Evolutionary conservation across 2,888 invertebrate genomes (phyloP), one percentile per base, ranked within the genome.

Genomic region (Zelleria hepariella): DNA sequence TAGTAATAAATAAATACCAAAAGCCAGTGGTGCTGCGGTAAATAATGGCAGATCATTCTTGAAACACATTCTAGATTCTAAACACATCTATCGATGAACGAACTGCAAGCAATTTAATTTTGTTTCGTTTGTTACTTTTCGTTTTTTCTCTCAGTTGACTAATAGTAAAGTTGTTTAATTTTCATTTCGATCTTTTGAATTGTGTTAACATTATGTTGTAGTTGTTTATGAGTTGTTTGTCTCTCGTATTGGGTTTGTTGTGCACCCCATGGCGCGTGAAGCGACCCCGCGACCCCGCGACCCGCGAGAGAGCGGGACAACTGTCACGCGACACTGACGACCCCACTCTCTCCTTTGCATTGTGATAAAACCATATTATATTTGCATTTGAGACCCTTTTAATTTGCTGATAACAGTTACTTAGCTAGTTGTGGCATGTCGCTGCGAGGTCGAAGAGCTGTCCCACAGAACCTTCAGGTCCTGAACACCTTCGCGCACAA

Each of bases 171-270:
- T 51, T 49, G 49, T 18, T 51, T 51, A 7, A 21, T 51, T 26
- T 55, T 55, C 26, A 8, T 18, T 55, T 26, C 26, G 55, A 55
- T 55, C 26, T 26, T 15, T 8, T 21, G 5, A 42, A 23, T n/a
- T 57, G 26, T 57, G 53, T 57, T 57, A 57, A 57, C 47, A 57
- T 57, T 57, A 15, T 15, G 55, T 53, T 26, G 58, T 49, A 26
- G 51, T 21, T 23, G 18, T 47, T 15, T 47, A 48, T 18, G 57
- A 59, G 65, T 63, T 64, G 59, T 68, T 70, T 71, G 70, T 76
- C 71, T 74, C 71, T 70, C 75, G 69, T 70, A 67, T 77, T 77
- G 78, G 78, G 77, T 77, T 80, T 73, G 78, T 77, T 73, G 72
- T 75, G 82, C 82, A 79, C 79, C 71, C 71, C 32, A 42, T 42